Percentiles rank a stretch among this genome's conserved stretches.
phyloP scores from a whole-genome alignment of 2,113 vertebrate species.

The Chascanopsetta lugubris region DNA sequence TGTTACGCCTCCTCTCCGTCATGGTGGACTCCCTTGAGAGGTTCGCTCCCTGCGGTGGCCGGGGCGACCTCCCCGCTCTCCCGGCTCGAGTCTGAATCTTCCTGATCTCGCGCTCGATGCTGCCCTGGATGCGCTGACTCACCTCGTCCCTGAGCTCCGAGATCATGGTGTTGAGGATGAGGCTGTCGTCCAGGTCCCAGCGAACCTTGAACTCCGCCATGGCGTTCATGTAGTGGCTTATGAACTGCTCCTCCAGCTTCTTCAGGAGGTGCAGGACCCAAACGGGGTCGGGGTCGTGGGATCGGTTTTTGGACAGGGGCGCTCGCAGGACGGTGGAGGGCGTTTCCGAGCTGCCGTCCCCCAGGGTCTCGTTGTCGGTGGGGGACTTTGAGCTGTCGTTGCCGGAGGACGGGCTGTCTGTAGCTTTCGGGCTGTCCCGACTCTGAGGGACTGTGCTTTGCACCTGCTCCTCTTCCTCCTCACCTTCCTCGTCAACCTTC shows the following conservation, averaged over 20 bases:
- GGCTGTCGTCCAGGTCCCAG: constrained; percentile 84
- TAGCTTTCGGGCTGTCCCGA: constrained; percentile 54
- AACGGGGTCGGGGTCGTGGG: constrained; percentile 77
- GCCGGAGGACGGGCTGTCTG: constrained; percentile 44
- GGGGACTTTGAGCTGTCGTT: constrained; percentile 67
- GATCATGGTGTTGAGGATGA: constrained; percentile 84
- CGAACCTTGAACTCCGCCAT: constrained; percentile 83
- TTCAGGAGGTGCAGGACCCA: constrained; percentile 86
- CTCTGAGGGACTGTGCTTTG: constrained; percentile 20
- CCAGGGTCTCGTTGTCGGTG: constrained; percentile 42
- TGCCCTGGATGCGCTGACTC: constrained; percentile 81
- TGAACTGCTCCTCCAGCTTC: constrained; percentile 88
- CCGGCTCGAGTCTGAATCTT: constrained; percentile 80
- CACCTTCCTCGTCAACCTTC: not conserved
- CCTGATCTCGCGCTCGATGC: constrained; percentile 81
- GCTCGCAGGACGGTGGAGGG: constrained; percentile 40
- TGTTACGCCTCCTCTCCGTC: constrained; percentile 79
- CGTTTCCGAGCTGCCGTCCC: constrained; percentile 41
- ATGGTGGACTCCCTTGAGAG: constrained; percentile 72
- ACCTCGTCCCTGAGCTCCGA: constrained; percentile 85
- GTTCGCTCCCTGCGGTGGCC: constrained; percentile 53
- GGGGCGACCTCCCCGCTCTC: constrained; percentile 12
- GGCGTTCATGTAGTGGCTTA: constrained; percentile 85
- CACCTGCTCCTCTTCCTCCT: constrained; percentile 14
- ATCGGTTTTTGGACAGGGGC: constrained; percentile 42